Evolutionary conservation across 2,797 vertebrate species (phyloP).

Genomic region (Linurgus olivaceus): DNA sequence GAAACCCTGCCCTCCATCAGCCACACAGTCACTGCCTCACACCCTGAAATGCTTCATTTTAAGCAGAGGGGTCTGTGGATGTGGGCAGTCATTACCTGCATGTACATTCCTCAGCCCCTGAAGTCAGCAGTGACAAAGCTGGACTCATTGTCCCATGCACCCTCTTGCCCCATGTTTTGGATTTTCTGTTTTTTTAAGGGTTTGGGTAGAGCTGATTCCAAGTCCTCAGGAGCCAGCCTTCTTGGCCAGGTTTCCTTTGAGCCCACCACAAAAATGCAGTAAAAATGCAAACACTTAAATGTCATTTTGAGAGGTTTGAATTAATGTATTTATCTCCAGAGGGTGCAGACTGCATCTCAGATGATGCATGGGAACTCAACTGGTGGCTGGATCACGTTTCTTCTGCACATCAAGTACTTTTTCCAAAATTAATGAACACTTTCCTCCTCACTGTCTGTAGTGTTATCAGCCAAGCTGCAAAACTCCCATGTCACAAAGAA

Average conservation of each 20-base stretch:
- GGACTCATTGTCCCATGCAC: neutral
- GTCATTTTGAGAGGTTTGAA: neutral
- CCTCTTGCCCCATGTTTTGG: neutral
- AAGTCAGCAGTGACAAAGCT: neutral
- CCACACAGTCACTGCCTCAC: neutral
- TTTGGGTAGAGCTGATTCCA: neutral
- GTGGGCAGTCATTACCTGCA: neutral
- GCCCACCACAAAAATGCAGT: neutral
- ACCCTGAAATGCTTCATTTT: neutral
- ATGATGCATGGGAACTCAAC: rapidly evolving
- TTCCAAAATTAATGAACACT: neutral
- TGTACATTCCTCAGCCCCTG: neutral
- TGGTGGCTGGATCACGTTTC: neutral
- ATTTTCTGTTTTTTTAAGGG: neutral
- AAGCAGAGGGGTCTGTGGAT: neutral
- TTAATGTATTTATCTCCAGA: neutral
- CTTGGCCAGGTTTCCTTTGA: neutral
- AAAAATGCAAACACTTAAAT: neutral
- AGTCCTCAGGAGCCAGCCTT: neutral
- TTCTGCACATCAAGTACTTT: neutral
- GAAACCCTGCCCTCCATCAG: neutral
- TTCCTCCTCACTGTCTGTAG: neutral
- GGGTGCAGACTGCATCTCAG: neutral
- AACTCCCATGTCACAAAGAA: neutral
- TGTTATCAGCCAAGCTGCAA: neutral